Percentiles rank a stretch among this genome's conserved stretches.
Evolutionary conservation across 2,113 vertebrate species (phyloP).

Genomic region (Orientallactaga bullata): DNA sequence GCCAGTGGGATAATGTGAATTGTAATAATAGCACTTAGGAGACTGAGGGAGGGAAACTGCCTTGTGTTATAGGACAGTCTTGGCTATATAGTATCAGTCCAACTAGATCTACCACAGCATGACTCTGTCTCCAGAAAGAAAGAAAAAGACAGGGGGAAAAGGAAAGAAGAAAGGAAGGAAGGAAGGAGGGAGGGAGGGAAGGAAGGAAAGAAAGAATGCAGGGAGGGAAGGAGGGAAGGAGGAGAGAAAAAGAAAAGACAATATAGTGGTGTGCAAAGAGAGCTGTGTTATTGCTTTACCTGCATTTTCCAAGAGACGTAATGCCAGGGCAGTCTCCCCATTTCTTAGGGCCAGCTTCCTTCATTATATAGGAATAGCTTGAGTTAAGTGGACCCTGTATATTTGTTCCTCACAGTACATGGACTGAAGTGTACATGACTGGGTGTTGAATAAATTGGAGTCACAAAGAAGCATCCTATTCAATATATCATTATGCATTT

Average conservation of each 20-base stretch:
- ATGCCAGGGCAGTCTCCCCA: not conserved
- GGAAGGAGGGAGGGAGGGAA: not conserved
- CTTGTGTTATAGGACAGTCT: too few species aligned
- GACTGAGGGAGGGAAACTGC: too few species aligned
- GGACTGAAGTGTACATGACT: not conserved
- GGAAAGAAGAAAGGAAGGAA: too few species aligned
- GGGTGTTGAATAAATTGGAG: not conserved
- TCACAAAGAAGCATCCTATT: not conserved
- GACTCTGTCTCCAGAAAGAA: too few species aligned
- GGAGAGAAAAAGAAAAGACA: not conserved
- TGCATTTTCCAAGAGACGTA: not conserved
- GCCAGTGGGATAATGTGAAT: not conserved
- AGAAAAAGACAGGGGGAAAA: too few species aligned
- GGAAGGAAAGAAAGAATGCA: too few species aligned
- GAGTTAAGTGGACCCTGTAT: fast-evolving
- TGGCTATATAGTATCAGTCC: too few species aligned
- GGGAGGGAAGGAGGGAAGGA: too few species aligned
- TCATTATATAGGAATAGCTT: not conserved
- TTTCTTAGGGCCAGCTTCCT: not conserved
- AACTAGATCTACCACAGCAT: too few species aligned
- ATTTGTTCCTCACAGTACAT: not conserved
- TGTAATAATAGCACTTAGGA: not conserved
- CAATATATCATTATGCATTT: not conserved
- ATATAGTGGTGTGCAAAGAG: not conserved
- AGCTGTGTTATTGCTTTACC: not conserved